Evolutionary conservation across 2,113 vertebrate genomes (phyloP), one percentile per base, ranked within the genome.

Genomic region (Cephalopholis sonnerati): DNA sequence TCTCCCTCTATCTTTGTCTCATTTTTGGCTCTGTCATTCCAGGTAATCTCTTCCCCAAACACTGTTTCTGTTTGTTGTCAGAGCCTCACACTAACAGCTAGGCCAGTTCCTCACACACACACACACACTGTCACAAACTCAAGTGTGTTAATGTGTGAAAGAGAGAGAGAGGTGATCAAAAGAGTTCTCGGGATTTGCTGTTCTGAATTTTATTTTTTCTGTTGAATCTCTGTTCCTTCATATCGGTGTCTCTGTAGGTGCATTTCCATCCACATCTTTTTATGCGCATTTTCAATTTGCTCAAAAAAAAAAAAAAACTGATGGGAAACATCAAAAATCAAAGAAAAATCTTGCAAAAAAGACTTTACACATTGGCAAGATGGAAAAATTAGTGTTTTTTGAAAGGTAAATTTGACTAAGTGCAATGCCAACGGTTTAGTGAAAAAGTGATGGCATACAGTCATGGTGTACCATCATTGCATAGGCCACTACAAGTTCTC

Each of bases 1-100:
- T 69, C 54, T 64, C 10, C 10, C 39, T 41, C 10, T 8, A 2
- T 22, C 73, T 48, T 62, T 74, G 57, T 81, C 20, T 58, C 77
- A 24, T 44, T 46, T 72, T 63, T 77, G 36, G 8, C 50, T 65
- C 48, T 83, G 51, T 75, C 74, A 25, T 74, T 82, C 61, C 82
- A 77, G 48, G 65, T 78, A 74, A 74, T 64, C 59, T 81, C 84
- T 76, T 71, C 62, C 66, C 67, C 67, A 68, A 78, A 72, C 67
- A 55, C 48, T 85, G 85, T 77, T 78, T 87, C n/a, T 80, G 10
- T 71, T 58, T 48, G 4, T 53, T 74, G 32, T 79, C 48, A 20
- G 27, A 48, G 53, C 65, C n/a, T 75, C 61, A 39, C 46, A 69
- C 32, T 74, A 27, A 44, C 44, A 48, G 29, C 32, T 3, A 18